These are phyloP conservation scores for Atrichornis clamosus DNA, from an alignment of 2,113 vertebrate genomes.

Conservation along the genomic window DNA sequence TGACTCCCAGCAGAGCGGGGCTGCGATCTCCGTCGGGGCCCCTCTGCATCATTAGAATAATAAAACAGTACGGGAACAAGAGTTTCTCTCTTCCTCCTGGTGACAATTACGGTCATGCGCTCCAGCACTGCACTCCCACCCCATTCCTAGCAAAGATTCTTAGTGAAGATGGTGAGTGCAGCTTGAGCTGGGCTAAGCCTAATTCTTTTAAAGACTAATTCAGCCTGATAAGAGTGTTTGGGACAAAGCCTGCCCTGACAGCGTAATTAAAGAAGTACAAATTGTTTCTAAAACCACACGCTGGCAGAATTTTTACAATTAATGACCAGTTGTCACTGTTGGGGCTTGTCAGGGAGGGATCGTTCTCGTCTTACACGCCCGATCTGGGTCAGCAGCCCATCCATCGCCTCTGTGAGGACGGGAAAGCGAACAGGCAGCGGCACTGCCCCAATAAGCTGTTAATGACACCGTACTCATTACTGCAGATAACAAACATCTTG, in stretches of 20 bases:
- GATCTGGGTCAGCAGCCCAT: constrained; percentile 38
- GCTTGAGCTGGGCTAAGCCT: neutral
- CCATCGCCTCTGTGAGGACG: neutral
- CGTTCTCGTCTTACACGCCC: fast-evolving
- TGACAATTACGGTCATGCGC: neutral
- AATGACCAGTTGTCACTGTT: neutral
- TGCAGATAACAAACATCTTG: neutral
- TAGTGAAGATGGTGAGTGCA: neutral
- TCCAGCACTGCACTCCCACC: neutral
- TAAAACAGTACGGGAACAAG: constrained; percentile 7
- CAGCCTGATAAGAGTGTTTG: neutral
- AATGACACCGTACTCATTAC: constrained; percentile 1
- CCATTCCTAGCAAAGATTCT: neutral
- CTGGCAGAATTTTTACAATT: constrained; percentile 44
- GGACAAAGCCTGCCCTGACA: neutral
- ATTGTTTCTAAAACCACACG: constrained; percentile 33
- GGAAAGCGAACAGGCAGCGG: neutral
- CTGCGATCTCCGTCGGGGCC: neutral
- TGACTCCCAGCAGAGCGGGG: neutral
- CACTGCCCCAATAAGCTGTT: constrained; percentile 1
- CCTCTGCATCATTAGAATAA: neutral
- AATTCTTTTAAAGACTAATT: constrained; percentile 12
- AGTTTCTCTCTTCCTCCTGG: neutral
- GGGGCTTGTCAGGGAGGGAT: neutral
- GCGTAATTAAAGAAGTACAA: constrained; percentile 31